Conservation (phyloP, 92 coral and sea anemone species). For the Plumapathes pennacea region DNA sequence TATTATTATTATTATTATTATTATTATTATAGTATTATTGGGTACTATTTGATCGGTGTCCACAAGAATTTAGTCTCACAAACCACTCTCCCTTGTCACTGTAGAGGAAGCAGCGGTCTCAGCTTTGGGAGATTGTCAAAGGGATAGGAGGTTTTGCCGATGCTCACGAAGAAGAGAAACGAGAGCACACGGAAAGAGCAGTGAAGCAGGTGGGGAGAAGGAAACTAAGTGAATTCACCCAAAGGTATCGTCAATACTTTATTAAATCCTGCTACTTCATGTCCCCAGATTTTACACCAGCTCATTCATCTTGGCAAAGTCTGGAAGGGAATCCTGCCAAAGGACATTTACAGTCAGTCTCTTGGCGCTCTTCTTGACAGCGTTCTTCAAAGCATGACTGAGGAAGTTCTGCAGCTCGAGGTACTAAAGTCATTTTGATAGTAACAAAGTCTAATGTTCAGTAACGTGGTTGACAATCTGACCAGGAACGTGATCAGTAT, state of each 20-base stretch:
- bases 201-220: slow-evolving; percentile 68
- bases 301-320: slow-evolving; percentile 78
- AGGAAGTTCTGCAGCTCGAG: slow-evolving; percentile 81
- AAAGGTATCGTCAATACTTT: no score
- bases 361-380: slow-evolving; percentile 86
- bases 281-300: slow-evolving; percentile 73
- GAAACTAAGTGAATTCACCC: no score
- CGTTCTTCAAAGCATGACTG: slow-evolving; percentile 59
- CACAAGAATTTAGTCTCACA: no score
- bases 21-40: neutral
- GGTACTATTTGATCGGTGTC: no score
- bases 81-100: neutral
- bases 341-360: slow-evolving; percentile 67
- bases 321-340: slow-evolving; percentile 88
- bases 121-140: slow-evolving; percentile 63
- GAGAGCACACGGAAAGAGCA: slow-evolving; percentile 71
- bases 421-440: slow-evolving; percentile 35
- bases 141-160: slow-evolving; percentile 72
- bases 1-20: neutral
- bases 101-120: slow-evolving; percentile 82
- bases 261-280: neutral
- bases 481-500: no score
- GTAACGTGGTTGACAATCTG: no score
- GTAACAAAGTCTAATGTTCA: no score
- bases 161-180: slow-evolving; percentile 66